A percentile compares a stretch with the other conserved stretches of the same genome.
These are phyloP conservation scores for Antidorcas marsupialis DNA, from an alignment of 2,113 vertebrate species.

Conservation along the genomic window DNA sequence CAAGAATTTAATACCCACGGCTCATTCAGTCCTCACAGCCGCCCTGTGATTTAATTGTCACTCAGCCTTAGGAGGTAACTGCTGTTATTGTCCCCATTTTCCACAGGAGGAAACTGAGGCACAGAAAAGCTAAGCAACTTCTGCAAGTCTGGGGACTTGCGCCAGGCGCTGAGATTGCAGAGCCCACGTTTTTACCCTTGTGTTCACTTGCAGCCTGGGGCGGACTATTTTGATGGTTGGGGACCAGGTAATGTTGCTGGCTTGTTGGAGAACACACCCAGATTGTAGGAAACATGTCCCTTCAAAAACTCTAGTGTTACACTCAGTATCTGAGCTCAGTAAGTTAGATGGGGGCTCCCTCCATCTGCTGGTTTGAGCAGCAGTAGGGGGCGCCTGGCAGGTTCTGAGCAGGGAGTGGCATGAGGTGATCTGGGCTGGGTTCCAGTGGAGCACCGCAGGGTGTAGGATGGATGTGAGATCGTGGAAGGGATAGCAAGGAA, in stretches of 20 bases:
- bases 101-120: background rate
- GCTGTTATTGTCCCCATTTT: background rate
- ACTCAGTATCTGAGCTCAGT: background rate
- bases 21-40: background rate
- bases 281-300: background rate
- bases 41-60: background rate
- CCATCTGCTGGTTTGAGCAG: background rate
- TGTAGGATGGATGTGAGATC: background rate
- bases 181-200: background rate
- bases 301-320: background rate
- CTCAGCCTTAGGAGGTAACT: background rate
- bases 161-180: background rate
- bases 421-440: fast-evolving
- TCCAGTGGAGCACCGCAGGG: background rate
- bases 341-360: background rate
- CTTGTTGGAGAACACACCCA: background rate
- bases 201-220: background rate
- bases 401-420: background rate
- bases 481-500: background rate
- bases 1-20: background rate
- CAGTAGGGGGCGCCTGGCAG: background rate
- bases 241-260: background rate
- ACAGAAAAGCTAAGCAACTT: background rate
- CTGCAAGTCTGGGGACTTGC: background rate
- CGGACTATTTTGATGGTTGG: no score